Percentiles rank a stretch among this genome's conserved stretches.
Conservation (phyloP, 2,797 vertebrate species). For the Xiphophorus birchmanni region DNA sequence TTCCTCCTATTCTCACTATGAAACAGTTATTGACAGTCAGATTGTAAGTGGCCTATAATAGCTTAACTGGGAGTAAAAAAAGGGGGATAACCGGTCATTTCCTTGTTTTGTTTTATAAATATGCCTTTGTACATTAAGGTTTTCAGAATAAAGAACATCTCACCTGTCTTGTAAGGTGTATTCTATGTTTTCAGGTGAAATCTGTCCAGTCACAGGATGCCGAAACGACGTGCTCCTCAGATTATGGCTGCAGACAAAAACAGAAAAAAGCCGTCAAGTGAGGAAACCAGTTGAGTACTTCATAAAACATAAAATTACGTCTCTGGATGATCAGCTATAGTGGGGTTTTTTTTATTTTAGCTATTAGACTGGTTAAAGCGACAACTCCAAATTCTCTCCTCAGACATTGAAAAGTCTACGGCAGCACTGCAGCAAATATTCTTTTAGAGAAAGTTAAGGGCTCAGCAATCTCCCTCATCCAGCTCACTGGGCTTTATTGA, state of each 20-base stretch:
- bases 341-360: conserved; percentile 2
- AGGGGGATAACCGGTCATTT: conserved; percentile 10
- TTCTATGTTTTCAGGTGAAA: conserved; percentile 96
- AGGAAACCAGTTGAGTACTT: conserved; percentile 40
- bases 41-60: not conserved
- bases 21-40: conserved; percentile 32
- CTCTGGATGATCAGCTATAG: conserved; percentile 6
- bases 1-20: conserved; percentile 17
- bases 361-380: conserved; percentile 1
- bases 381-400: conserved; percentile 20
- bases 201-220: conserved; percentile 95
- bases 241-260: conserved; percentile 88
- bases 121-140: conserved; percentile 10
- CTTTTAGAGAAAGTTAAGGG: conserved; percentile 55
- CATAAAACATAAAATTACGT: conserved; percentile 40
- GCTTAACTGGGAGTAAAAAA: not conserved
- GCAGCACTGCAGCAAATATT: conserved; percentile 50
- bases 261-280: conserved; percentile 22
- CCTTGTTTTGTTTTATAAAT: conserved; percentile 12
- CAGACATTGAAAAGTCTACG: conserved; percentile 34
- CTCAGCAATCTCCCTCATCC: conserved; percentile 62
- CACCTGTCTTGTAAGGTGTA: conserved; percentile 95
- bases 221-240: conserved; percentile 91
- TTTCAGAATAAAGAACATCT: conserved; percentile 68
- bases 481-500: conserved; percentile 69